Evolutionary conservation across 2,797 vertebrate species (phyloP).

Genomic region (Sarcophilus harrisii): DNA sequence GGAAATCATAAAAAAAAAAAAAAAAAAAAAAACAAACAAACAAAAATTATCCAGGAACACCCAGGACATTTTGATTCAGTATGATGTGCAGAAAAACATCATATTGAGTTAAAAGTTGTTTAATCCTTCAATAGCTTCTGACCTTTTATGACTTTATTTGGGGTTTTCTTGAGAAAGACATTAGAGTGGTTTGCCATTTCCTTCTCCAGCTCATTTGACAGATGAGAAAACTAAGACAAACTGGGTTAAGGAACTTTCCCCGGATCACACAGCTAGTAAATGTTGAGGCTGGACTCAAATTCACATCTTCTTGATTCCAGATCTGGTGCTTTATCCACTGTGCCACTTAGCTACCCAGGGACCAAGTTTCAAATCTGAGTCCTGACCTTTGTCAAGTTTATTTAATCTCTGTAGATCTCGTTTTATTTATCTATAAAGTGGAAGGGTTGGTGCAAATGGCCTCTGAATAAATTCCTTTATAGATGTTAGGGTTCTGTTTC

Average conservation of each 20-base stretch:
- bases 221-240: neutral
- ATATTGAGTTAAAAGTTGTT: neutral
- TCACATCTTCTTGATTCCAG: neutral
- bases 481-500: neutral
- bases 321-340: neutral
- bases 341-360: neutral
- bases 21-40: neutral
- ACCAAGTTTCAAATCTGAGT: neutral
- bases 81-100: neutral
- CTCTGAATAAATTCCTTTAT: neutral
- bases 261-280: neutral
- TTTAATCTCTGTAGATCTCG: neutral
- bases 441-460: neutral
- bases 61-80: neutral
- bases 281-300: neutral
- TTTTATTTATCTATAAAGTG: neutral
- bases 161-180: neutral
- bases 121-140: neutral
- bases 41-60: neutral
- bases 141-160: neutral
- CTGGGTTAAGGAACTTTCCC: neutral
- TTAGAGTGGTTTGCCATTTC: neutral
- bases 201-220: neutral
- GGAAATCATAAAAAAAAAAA: neutral
- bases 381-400: neutral